These are phyloP conservation scores for Melanaphis sacchari DNA, from an alignment of 1,140 invertebrate genomes.

Conservation along the genomic window DNA sequence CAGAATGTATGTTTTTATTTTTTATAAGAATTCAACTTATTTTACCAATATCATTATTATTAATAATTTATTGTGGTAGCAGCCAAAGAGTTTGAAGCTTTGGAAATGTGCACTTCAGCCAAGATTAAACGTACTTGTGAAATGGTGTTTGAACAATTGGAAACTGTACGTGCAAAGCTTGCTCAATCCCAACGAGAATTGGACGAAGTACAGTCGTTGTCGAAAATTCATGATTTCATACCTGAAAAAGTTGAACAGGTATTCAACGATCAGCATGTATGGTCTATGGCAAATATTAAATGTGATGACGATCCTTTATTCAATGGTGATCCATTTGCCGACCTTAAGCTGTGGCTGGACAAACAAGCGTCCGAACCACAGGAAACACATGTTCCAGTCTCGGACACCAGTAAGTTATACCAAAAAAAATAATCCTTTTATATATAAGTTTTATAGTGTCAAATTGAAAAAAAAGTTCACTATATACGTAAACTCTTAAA, in stretches of 20 bases:
- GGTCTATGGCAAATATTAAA: conserved; percentile 46
- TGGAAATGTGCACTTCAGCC: conserved; percentile 53
- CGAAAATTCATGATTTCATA: conserved; percentile 8
- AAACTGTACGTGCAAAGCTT: conserved; percentile 48
- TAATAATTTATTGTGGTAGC: neutral
- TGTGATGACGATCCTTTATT: conserved; percentile 44
- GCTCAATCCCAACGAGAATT: conserved; percentile 52
- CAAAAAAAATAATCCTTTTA: no score
- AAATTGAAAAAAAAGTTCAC: no score
- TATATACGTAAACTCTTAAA: no score
- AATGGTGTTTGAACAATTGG: conserved; percentile 56
- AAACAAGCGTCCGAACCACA: conserved; percentile 49
- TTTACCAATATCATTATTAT: neutral
- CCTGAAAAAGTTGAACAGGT: conserved; percentile 49
- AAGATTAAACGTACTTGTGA: conserved; percentile 56
- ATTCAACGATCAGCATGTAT: conserved; percentile 35
- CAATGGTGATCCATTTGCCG: conserved; percentile 41
- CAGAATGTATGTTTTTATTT: conserved; percentile 34
- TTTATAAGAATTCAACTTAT: neutral
- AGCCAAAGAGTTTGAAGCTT: conserved; percentile 44
- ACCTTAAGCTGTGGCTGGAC: conserved; percentile 47
- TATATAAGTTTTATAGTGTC: no score
- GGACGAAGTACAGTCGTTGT: conserved; percentile 51
- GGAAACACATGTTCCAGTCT: conserved; percentile 51
- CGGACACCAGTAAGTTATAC: conserved; percentile 36